phyloP scores from a whole-genome alignment of 2,888 invertebrate species.

The Yponomeuta malinellus region DNA sequence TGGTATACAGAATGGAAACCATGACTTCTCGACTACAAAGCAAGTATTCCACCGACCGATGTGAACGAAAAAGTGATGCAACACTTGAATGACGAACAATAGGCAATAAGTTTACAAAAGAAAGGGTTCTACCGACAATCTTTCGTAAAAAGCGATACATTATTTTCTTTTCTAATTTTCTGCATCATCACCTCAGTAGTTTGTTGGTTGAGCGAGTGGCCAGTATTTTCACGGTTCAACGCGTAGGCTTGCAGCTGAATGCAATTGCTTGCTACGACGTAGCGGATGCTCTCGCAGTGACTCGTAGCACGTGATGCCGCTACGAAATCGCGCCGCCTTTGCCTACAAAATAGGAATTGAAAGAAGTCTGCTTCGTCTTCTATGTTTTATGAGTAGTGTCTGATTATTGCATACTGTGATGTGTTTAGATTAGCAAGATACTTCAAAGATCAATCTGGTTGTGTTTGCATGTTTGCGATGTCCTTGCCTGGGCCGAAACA shows the following conservation, averaged over 20 bases:
- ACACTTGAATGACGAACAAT: neutral
- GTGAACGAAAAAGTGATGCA: neutral
- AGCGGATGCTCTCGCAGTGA: constrained; percentile 17
- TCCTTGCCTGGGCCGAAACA: no score
- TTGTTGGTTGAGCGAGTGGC: constrained; percentile 8
- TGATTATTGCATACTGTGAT: no score
- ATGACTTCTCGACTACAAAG: no score
- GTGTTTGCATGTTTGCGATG: no score
- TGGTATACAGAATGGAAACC: no score
- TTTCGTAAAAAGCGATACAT: neutral
- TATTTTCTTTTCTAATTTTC: constrained; percentile 6
- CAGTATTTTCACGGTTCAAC: constrained; percentile 12
- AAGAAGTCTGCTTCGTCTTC: no score
- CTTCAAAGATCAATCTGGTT: no score
- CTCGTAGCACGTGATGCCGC: constrained; percentile 30
- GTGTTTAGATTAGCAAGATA: no score
- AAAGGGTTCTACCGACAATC: neutral
- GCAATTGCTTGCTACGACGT: constrained; percentile 19
- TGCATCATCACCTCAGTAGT: neutral
- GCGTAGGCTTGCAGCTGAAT: constrained; percentile 7
- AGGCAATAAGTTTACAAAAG: neutral
- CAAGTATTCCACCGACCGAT: no score
- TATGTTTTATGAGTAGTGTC: no score
- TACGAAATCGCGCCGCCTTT: neutral
- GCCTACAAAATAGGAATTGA: no score